These are phyloP conservation scores for Burhinus oedicnemus DNA, from an alignment of 2,113 vertebrate species.

Conservation along the genomic window DNA sequence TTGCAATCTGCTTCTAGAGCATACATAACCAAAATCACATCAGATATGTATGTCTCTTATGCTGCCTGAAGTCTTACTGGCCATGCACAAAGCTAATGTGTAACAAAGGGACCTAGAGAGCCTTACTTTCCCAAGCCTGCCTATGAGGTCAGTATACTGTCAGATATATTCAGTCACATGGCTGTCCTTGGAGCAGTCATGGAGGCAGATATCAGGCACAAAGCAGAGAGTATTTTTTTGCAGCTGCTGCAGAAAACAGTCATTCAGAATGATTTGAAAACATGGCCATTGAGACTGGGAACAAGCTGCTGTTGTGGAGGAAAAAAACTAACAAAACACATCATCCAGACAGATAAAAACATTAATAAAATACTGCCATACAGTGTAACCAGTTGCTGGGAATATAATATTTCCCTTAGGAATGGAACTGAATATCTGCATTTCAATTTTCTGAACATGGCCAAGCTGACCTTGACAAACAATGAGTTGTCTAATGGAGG, in stretches of 20 bases:
- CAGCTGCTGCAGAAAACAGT: background rate
- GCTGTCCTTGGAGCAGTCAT: background rate
- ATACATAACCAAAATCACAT: background rate
- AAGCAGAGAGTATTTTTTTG: background rate
- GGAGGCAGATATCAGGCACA: background rate
- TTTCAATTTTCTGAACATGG: background rate
- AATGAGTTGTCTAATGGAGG: background rate
- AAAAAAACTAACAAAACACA: background rate
- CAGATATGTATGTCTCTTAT: background rate
- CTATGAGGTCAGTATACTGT: too few relatives aligned
- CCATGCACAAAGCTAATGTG: background rate
- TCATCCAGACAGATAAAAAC: background rate
- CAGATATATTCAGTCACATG: background rate
- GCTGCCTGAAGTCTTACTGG: background rate
- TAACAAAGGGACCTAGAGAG: background rate
- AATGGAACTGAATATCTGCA: background rate
- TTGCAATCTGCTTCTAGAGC: background rate
- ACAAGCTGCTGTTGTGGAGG: background rate
- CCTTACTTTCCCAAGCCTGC: background rate
- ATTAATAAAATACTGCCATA: background rate
- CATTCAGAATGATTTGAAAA: background rate
- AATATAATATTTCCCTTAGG: background rate
- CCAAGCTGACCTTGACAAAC: background rate
- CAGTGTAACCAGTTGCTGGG: background rate
- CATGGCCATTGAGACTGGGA: background rate